Conservation (phyloP, 64 coral and sea anemone species). For the Stylophora pistillata region DNA sequence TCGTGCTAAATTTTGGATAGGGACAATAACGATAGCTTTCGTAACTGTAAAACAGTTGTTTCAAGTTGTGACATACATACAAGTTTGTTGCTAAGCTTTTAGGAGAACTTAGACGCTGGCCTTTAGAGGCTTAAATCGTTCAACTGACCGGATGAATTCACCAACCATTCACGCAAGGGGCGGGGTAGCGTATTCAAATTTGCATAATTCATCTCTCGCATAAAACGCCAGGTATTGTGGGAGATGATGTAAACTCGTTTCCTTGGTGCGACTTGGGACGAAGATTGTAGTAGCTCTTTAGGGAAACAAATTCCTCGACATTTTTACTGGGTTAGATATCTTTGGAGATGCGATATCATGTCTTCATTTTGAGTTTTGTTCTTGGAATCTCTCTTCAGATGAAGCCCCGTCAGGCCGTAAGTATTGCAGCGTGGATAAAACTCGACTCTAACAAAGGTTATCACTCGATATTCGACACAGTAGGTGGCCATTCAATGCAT, state of each 20-base stretch:
- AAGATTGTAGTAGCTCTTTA: neutral
- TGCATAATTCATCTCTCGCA: no score
- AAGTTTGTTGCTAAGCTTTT: no score
- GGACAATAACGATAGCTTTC: no score
- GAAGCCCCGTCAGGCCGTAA: slow-evolving; percentile 76
- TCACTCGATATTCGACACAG: slow-evolving; percentile 83
- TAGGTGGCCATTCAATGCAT: slow-evolving; percentile 70
- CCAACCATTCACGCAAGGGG: no score
- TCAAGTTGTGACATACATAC: no score
- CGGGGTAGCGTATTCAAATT: no score
- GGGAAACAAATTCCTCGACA: neutral
- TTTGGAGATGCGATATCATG: neutral
- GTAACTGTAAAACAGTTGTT: no score
- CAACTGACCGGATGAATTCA: no score
- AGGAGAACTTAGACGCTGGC: no score
- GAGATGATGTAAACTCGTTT: neutral
- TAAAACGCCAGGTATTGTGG: neutral
- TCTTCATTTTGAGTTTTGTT: neutral
- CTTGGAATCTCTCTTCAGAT: slow-evolving; percentile 11
- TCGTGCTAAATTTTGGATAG: no score
- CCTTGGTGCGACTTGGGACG: no score
- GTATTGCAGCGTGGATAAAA: slow-evolving; percentile 89
- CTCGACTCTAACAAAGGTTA: slow-evolving; percentile 74
- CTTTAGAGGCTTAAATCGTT: no score
- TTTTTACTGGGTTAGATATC: neutral